These are phyloP conservation scores for Neodontobutis hainanensis DNA, from an alignment of 2,113 vertebrate genomes.

Conservation along the genomic window DNA sequence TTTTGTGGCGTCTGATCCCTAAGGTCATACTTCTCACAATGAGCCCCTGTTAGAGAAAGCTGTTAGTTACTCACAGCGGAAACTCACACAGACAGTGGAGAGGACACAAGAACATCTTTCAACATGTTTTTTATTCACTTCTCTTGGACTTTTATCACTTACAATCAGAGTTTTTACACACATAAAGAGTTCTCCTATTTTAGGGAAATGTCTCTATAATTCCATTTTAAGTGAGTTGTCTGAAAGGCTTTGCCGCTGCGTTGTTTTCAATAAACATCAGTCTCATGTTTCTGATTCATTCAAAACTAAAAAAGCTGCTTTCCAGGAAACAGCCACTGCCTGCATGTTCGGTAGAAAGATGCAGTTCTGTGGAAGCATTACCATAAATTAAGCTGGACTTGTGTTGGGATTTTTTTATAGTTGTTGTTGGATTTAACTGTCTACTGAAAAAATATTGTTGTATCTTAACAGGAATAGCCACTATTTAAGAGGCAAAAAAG, in stretches of 20 bases:
- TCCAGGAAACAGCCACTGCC: too few relatives aligned
- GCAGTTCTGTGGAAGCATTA: neutral
- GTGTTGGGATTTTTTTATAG: too few relatives aligned
- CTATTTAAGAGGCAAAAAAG: too few relatives aligned
- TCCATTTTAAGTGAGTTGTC: neutral
- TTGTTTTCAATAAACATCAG: constrained; percentile 9
- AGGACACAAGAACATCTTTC: constrained; percentile 36
- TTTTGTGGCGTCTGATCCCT: constrained; percentile 31
- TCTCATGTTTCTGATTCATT: neutral
- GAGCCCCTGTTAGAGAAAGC: constrained; percentile 47
- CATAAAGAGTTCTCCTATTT: constrained; percentile 6
- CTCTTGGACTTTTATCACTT: neutral
- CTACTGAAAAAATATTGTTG: too few relatives aligned
- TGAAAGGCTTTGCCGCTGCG: neutral
- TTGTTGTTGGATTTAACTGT: too few relatives aligned
- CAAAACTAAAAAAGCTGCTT: neutral
- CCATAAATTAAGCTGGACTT: too few relatives aligned
- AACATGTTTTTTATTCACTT: constrained; percentile 18
- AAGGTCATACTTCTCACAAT: constrained; percentile 46
- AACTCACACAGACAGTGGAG: neutral
- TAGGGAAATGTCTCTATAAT: constrained; percentile 1
- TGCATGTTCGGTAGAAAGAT: neutral
- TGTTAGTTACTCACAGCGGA: constrained; percentile 51
- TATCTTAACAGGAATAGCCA: too few relatives aligned
- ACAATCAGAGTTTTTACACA: constrained; percentile 2